Conservation (phyloP, 2,797 vertebrate genomes). For the Tauraco hartlaubi region DNA sequence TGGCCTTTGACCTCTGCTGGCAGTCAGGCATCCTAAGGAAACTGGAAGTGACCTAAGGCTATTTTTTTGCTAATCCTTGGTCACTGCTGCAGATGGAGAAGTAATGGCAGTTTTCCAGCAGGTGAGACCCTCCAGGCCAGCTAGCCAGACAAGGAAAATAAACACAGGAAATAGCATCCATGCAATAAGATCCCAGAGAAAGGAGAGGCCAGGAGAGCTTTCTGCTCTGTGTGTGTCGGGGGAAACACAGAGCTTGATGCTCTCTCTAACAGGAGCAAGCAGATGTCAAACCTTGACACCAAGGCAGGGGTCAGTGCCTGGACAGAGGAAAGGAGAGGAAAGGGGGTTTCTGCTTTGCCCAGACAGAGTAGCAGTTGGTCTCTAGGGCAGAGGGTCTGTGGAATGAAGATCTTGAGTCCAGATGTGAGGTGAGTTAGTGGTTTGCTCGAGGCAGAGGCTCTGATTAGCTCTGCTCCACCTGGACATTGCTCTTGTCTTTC, state of each 20-base stretch:
- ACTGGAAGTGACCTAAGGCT: neutral
- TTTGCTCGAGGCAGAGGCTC: neutral
- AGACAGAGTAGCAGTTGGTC: neutral
- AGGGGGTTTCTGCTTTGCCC: neutral
- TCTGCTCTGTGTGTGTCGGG: neutral
- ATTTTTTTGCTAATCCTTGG: neutral
- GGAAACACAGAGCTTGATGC: neutral
- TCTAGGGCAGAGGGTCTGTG: neutral
- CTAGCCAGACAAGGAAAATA: constrained; percentile 36
- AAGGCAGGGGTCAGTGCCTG: neutral
- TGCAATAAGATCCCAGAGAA: neutral
- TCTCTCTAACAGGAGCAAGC: neutral
- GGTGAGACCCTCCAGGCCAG: constrained; percentile 53
- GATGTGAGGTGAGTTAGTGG: neutral
- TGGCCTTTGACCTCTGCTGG: constrained; percentile 19
- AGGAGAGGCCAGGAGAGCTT: neutral
- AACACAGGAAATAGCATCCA: constrained; percentile 49
- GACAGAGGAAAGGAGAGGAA: neutral
- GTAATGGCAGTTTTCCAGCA: constrained; percentile 44
- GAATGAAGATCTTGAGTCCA: neutral
- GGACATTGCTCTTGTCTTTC: neutral
- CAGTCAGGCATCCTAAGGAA: constrained; percentile 42
- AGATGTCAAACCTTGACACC: neutral
- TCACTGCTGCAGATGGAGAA: neutral
- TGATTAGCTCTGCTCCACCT: neutral